phyloP scores from a whole-genome alignment of 2,888 invertebrate species.

The Nipponacmea schrenckii region DNA sequence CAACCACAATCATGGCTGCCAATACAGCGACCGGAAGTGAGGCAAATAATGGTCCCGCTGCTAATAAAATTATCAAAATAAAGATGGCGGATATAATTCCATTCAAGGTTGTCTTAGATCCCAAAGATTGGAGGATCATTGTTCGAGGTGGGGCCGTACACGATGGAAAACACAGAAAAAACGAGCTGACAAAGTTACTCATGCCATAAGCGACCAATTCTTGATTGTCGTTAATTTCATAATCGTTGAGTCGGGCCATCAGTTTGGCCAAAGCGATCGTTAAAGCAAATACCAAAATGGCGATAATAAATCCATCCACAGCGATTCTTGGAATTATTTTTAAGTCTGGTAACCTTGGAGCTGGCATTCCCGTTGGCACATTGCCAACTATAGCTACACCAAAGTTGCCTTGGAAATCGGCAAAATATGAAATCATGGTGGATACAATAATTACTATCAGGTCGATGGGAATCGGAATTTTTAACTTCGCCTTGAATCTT shows the following conservation, averaged over 20 bases:
- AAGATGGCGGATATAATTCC: slow-evolving; percentile 49
- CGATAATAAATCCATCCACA: slow-evolving; percentile 44
- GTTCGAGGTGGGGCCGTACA: slow-evolving; percentile 61
- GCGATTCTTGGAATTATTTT: slow-evolving; percentile 25
- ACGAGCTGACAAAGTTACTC: slow-evolving; percentile 59
- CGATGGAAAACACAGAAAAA: slow-evolving; percentile 66
- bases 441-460: slow-evolving; percentile 53
- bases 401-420: slow-evolving; percentile 34
- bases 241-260: slow-evolving; percentile 59
- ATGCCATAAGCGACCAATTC: slow-evolving; percentile 67
- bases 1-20: slow-evolving; percentile 68
- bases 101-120: slow-evolving; percentile 49
- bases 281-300: slow-evolving; percentile 47
- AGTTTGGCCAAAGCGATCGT: slow-evolving; percentile 61
- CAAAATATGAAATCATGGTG: slow-evolving; percentile 50
- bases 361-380: slow-evolving; percentile 52
- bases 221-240: slow-evolving; percentile 61
- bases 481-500: slow-evolving; percentile 45
- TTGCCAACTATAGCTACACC: slow-evolving; percentile 41
- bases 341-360: slow-evolving; percentile 43
- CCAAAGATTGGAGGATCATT: slow-evolving; percentile 52
- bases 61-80: slow-evolving; percentile 51
- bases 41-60: slow-evolving; percentile 53
- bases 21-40: slow-evolving; percentile 61
- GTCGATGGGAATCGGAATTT: slow-evolving; percentile 61